Evolutionary conservation across 1,140 invertebrate genomes (phyloP).

Genomic region (Habropoda laboriosa): DNA sequence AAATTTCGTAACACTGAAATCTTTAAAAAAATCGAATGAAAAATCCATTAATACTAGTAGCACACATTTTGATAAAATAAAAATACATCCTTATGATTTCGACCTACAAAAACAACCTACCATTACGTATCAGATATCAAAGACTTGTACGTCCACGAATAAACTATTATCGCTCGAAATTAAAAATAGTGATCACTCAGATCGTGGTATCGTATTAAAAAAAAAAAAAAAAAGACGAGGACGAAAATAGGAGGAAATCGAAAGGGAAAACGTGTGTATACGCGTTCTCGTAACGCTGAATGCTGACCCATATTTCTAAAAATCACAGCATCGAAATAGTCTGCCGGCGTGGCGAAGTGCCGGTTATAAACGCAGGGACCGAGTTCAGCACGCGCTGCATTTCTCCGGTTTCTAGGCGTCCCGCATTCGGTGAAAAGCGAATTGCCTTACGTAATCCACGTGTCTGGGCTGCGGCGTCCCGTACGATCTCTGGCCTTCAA

Average conservation of each 20-base stretch:
- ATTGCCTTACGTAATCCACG: constrained; percentile 51
- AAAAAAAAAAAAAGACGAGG: neutral
- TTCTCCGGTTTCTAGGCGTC: constrained; percentile 51
- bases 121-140: too few relatives aligned
- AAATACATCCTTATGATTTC: too few relatives aligned
- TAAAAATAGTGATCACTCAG: too few relatives aligned
- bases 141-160: too few relatives aligned
- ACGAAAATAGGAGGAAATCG: constrained; percentile 19
- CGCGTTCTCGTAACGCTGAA: constrained; percentile 1
- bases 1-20: too few relatives aligned
- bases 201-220: neutral
- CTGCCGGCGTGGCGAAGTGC: constrained; percentile 31
- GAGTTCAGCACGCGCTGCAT: constrained; percentile 32
- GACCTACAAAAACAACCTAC: too few relatives aligned
- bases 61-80: too few relatives aligned
- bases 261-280: constrained; percentile 16
- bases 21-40: too few relatives aligned
- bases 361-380: constrained; percentile 31
- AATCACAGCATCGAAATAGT: constrained; percentile 78
- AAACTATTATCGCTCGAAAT: too few relatives aligned
- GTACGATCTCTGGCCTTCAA: constrained; percentile 49
- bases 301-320: constrained; percentile 80
- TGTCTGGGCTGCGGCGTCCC: constrained; percentile 17
- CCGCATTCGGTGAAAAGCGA: constrained; percentile 46
- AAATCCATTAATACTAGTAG: too few relatives aligned